Conservation (phyloP, 2,113 vertebrate species). For the Colistium nudipinnis region DNA sequence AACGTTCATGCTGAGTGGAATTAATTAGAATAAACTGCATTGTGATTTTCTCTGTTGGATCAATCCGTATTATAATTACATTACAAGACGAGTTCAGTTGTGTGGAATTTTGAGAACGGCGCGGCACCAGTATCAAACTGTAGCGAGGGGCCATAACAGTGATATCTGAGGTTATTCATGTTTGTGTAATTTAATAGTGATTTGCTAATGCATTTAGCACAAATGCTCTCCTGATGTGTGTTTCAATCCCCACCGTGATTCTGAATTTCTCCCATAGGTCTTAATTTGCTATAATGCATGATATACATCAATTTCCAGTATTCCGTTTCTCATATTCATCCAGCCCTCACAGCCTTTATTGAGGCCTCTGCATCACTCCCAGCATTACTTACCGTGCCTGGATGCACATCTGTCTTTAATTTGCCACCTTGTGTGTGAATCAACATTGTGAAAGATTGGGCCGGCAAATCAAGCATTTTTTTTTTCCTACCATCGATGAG, state of each 20-base stretch:
- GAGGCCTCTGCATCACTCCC: neutral
- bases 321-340: neutral
- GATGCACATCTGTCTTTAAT: neutral
- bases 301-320: no score
- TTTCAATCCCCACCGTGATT: slow-evolving; percentile 3
- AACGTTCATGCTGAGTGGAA: slow-evolving; percentile 13
- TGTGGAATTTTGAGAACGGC: neutral
- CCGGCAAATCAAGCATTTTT: neutral
- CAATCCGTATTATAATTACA: neutral
- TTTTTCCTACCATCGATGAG: neutral
- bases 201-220: neutral
- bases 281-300: neutral
- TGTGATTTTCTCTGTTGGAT: slow-evolving; percentile 12
- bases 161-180: no score
- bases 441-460: neutral
- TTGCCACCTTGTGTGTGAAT: neutral
- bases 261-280: neutral
- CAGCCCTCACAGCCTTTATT: neutral
- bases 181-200: no score
- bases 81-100: neutral
- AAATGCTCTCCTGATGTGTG: no score
- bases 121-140: neutral
- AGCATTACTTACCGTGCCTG: no score
- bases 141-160: no score
- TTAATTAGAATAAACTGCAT: slow-evolving; percentile 20